Evolutionary conservation across 2,113 vertebrate species (phyloP), one percentile per base, ranked within the genome.

Genomic region (Rhodinocichla rosea): DNA sequence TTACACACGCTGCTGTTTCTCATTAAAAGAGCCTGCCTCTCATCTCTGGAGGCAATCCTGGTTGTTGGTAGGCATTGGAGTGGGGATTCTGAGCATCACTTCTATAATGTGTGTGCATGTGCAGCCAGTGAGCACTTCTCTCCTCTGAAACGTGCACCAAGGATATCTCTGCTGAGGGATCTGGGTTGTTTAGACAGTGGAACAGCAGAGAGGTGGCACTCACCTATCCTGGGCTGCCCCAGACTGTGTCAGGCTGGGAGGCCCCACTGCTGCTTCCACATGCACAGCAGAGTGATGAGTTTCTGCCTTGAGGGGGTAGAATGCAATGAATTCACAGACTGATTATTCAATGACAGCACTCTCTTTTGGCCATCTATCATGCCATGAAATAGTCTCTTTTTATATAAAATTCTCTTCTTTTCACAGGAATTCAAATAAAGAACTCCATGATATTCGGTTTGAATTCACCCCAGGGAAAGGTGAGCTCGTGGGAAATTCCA

Each of bases 401-500:
- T 55, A 7, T 39, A 69, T 85, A 67, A 90, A n/a, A 44, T 42
- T 39, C 42, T 96, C 39, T 96, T 88, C 71, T 95, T 79, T 91
- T 65, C 24, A 19, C 94, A 99, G 99, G 98, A 99, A 99, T 98
- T 99, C 98, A 84, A 99, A 99, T 98, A 99, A 99, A 97, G 99
- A 99, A 93, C 98, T 99, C 69, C 99, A 99, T 85, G 99, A 99
- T 96, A 99, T 99, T 95, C 98, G 99, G 96, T 99, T 99, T 96
- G 99, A 99, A 96, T 99, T 99, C 87, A 99, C 99, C 98, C 99
- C 99, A 84, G 99, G 99, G 73, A 99, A 99, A 99, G 99, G 99
- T 99, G 59, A 98, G 98, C 32, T 62, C 42, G 10, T 64, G 81
- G 83, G 65, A 59, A 35, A 40, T 40, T 15, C 19, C 9, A 19